phyloP scores from a whole-genome alignment of 2,797 vertebrate species.

The Lemur catta region DNA sequence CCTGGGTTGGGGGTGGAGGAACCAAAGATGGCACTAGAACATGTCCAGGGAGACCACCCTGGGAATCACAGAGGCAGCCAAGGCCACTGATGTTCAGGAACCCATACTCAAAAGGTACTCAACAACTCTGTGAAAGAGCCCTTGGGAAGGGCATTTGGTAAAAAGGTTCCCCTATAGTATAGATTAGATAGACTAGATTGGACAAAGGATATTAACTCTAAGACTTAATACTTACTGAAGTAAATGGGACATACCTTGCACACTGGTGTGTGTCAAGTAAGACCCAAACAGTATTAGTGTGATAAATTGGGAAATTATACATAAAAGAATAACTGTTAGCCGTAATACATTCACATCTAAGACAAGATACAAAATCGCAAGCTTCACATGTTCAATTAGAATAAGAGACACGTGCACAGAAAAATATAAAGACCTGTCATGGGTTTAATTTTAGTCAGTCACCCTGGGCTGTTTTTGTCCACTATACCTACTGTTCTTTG shows the following conservation, averaged over 20 bases:
- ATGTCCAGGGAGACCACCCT: not conserved
- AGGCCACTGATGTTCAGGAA: not conserved
- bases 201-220: not conserved
- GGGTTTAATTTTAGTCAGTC: not conserved
- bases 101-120: not conserved
- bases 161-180: not conserved
- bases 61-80: not conserved
- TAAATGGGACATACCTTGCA: not conserved
- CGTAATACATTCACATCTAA: slow-evolving; percentile 3
- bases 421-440: not conserved
- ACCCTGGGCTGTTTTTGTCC: not conserved
- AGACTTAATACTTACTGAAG: not conserved
- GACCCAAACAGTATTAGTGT: slow-evolving; percentile 17
- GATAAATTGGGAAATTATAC: not conserved
- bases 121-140: not conserved
- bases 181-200: not conserved
- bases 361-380: not conserved
- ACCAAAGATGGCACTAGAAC: not conserved
- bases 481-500: not conserved
- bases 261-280: slow-evolving; percentile 31
- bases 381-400: slow-evolving; percentile 1
- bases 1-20: not conserved
- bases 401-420: not conserved
- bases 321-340: not conserved
- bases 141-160: not conserved